Base-by-base conservation (phyloP, 2,888 invertebrate genomes). In the Parochlus steinenii region DNA sequence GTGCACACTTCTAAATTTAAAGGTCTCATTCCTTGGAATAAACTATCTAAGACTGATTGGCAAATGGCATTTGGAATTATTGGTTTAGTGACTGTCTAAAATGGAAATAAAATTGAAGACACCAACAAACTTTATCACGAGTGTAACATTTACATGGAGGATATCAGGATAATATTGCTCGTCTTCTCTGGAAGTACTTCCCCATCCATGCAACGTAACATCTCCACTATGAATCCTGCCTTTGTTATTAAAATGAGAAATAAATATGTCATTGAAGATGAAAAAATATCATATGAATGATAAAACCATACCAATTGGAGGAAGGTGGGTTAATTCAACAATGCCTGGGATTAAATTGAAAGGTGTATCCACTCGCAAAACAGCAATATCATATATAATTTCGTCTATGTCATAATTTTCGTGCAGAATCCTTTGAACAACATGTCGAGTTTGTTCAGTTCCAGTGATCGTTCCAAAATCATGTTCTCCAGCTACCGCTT, bases 1-100 rank as follows among this genome's bases (percentile, higher is more conserved):
- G 55, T 52, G 43, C 55, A 55, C 15, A 55, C 41, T 37, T 54
- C 55, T n/a, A n/a, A n/a, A 17, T 50, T 45, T 6, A 51, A 34
- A 3, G 50, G 49, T 10, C 18, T 30, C n/a, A 17, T 19, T 8
- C 8, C 16, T n/a, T 17, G 30, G 19, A n/a, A 30, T 18, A 18
- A 10, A 6, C 4, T 7, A 33, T 48, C 45, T 10, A 39, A 38
- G 2, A 40, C 44, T 8, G 43, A 44, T 27, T 45, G 43, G 35
- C 51, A 51, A 11, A 47, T 37, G 28, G 44, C 39, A 35, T 45
- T 46, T 33, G 47, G 42, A 3, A 51, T 31, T 2, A 51, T 40
- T 5, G 48, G 47, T 3, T 50, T 38, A 2, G 40, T 36, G 4
- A 49, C 50, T 3, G 41, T 43, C 35, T 51, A n/a, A n/a, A n/a